Evolutionary conservation across 2,888 invertebrate species (phyloP), one percentile per base, ranked within the genome.

Genomic region (Archips crataeganus): DNA sequence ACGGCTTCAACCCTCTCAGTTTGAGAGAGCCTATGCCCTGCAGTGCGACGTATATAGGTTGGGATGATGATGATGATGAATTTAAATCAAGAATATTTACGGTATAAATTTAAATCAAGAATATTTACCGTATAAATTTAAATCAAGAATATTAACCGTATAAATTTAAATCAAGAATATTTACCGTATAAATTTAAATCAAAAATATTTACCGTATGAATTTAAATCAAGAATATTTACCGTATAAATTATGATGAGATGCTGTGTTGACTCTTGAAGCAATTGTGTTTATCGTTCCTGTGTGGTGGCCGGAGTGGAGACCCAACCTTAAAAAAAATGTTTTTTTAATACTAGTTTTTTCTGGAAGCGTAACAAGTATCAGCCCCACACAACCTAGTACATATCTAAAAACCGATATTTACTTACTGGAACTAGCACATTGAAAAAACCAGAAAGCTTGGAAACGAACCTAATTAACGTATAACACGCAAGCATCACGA

Each of bases 81-180:
- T 23, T 23, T 23, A 23, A 23, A 23, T 23, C 23, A 23, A 23
- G 23, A 23, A 6, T 8, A 78, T 85, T 84, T 74, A 93, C 94
- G 93, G 74, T 94, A 94, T 67, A 93, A 75, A 45, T 93, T 90
- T n/a, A n/a, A n/a, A n/a, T n/a, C n/a, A n/a, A n/a, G n/a, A n/a
- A 6, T 8, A 78, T 85, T 84, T 74, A 93, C 94, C 93, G 74
- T 94, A 94, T 67, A 93, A 75, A 45, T 93, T 90, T n/a, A n/a
- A n/a, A n/a, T n/a, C n/a, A n/a, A n/a, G n/a, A n/a, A 6, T 8
- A 78, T 85, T 84, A 74, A 93, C 94, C 93, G 74, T 94, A 94
- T 67, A 93, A 75, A 45, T 93, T 90, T n/a, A n/a, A n/a, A n/a
- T n/a, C n/a, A n/a, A n/a, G n/a, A n/a, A 6, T 8, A 78, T 85